Base-by-base conservation (phyloP, 2,797 vertebrate genomes). In the Galago senegalensis region DNA sequence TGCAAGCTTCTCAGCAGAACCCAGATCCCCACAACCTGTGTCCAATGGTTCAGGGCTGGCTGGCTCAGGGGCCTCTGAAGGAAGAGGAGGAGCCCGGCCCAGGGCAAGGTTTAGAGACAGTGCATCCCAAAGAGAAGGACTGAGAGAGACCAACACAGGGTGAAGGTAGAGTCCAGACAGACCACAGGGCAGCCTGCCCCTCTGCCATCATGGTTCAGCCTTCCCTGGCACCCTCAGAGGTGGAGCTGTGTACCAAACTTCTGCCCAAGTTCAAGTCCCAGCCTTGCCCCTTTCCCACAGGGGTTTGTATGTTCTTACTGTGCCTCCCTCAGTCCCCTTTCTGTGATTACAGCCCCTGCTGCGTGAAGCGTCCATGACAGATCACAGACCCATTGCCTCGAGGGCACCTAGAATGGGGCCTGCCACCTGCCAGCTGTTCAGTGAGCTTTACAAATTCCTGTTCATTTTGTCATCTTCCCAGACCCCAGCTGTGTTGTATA, bases 1-100 rank as follows among this genome's bases (percentile, higher is more conserved):
- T 14, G 14, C 7, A 16, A 60, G 29, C 12, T 25, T 5, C 17
- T 7, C 1, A 1, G 73, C 1, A 8, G 25, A 31, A 20, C 34
- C 34, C 14, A 16, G 67, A 12, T 43, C 13, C 56, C 92, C 73
- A 16, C 6, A 16, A 16, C 37, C 40, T 5, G 18, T 10, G 34
- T 34, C 27, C 61, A 4, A 0, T 18, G 34, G 49, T 0, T 2
- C 27, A 37, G 58, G 2, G 18, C 31, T 25, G 61, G 27, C 14
- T 65, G 2, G 11, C 13, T 25, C 29, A 18, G 60, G 65, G 75
- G 21, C 8, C 69, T 61, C 67, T 82, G 34, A 25, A 37, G 18
- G 31, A 79, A 61, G 67, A 63, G 53, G n/a, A 16, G 40, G 20
- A 43, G 13, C 70, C 70, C 16, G 40, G 61, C 25, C 17, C n/a